These are phyloP conservation scores for Lamellibrachia luymesi DNA, from an alignment of 1,140 invertebrate genomes.

Conservation along the genomic window DNA sequence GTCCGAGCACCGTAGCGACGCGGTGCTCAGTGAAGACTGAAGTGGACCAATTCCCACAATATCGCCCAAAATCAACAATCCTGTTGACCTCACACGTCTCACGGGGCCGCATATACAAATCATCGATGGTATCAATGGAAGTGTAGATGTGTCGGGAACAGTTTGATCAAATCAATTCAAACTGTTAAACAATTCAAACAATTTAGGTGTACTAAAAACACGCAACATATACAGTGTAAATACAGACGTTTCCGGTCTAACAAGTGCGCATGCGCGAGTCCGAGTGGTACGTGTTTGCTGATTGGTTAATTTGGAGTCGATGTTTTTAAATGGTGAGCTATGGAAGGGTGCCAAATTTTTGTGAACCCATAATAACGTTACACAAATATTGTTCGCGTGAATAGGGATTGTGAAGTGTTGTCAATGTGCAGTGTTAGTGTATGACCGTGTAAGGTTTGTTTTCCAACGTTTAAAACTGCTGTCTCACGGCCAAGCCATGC, in stretches of 20 bases:
- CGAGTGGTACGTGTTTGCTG: neutral
- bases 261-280: neutral
- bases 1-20: too few relatives aligned
- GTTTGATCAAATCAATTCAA: neutral
- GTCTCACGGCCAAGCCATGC: neutral
- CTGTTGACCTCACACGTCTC: neutral
- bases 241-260: neutral
- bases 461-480: neutral
- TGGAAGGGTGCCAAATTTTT: neutral
- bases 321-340: neutral
- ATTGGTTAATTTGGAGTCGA: constrained; percentile 5
- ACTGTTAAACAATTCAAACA: neutral
- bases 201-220: neutral
- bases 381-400: neutral
- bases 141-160: neutral
- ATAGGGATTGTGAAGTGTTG: neutral
- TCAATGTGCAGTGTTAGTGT: neutral
- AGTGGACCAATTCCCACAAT: neutral
- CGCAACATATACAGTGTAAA: neutral
- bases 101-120: neutral
- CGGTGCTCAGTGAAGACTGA: too few relatives aligned
- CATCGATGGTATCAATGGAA: neutral
- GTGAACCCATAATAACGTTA: neutral
- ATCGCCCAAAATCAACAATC: neutral
- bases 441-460: neutral